Base-by-base conservation (phyloP, 2,888 invertebrate species). In the Tipula unca region DNA sequence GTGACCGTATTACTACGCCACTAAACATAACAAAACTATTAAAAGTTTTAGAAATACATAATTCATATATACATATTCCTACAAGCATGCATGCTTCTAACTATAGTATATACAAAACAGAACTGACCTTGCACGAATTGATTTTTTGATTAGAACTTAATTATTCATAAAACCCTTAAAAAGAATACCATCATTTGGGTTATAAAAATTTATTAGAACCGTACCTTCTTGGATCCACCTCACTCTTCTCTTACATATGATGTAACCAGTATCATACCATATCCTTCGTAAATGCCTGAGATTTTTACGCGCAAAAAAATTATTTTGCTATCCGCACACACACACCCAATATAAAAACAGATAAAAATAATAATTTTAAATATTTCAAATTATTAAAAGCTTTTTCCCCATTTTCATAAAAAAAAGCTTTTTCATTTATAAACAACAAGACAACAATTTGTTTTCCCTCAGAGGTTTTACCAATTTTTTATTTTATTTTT, bases 361-460 rank as follows among this genome's bases (percentile, higher is more conserved):
- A 69, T 25, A 69, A 69, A 48, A 20, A 69, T 69, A 69, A 25
- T 25, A 25, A 25, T 25, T 69, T 69, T 25, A 69, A 69, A 69
- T 69, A 69, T 69, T 69, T 69, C 10, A 69, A 69, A 69, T 69
- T 69, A 69, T 69, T 69, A 69, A 69, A 69, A 69, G 69, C 69
- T 69, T 69, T 69, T 69, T 69, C 10, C 69, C 69, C 69, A 69
- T 69, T 69, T 69, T 25, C 14, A 25, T 20, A 25, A 25, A 69
- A 48, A 48, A 69, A 69, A 69, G 69, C 69, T 25, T 69, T 69
- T 69, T 25, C 69, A 69, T 69, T 69, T 69, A 69, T 25, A 69
- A 69, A 69, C 69, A 69, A 69, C 20, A 69, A 25, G 25, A 25
- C 25, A 69, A 69, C 69, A 25, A 69, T 69, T 69, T 69, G 25